Percentiles rank a stretch among this genome's conserved stretches.
Evolutionary conservation across 2,113 vertebrate species (phyloP).

Genomic region (Tauraco erythrolophus): DNA sequence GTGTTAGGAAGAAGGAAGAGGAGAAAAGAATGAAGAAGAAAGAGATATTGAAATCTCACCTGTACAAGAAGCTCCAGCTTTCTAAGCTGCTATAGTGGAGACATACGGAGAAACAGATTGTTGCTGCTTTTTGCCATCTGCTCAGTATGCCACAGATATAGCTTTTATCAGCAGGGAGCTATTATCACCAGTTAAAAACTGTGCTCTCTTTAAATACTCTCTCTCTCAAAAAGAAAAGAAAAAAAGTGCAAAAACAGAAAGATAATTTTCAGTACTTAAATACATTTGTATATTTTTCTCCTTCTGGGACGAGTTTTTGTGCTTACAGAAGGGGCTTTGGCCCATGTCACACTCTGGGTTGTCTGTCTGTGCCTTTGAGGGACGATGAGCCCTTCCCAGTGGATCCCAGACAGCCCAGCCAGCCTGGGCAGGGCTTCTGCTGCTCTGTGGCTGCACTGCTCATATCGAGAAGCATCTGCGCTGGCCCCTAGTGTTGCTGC

Average conservation of each 20-base stretch:
- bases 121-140: neutral
- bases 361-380: neutral
- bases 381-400: neutral
- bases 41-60: neutral
- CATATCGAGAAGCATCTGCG: neutral
- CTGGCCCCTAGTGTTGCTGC: neutral
- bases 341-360: neutral
- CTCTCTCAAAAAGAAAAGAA: neutral
- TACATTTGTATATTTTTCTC: neutral
- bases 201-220: neutral
- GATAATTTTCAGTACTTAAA: neutral
- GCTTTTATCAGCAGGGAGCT: neutral
- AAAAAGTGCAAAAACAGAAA: neutral
- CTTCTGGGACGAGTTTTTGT: neutral
- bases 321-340: neutral
- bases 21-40: neutral
- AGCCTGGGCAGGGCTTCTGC: neutral
- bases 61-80: neutral
- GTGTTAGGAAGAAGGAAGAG: neutral
- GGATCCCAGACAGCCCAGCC: neutral
- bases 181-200: conserved; percentile 21
- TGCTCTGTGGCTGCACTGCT: neutral
- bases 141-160: neutral
- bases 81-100: neutral
- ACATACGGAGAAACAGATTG: conserved; percentile 12